Evolutionary conservation across 1,140 invertebrate genomes (phyloP).

Genomic region (Panagrolaimus sp.): DNA sequence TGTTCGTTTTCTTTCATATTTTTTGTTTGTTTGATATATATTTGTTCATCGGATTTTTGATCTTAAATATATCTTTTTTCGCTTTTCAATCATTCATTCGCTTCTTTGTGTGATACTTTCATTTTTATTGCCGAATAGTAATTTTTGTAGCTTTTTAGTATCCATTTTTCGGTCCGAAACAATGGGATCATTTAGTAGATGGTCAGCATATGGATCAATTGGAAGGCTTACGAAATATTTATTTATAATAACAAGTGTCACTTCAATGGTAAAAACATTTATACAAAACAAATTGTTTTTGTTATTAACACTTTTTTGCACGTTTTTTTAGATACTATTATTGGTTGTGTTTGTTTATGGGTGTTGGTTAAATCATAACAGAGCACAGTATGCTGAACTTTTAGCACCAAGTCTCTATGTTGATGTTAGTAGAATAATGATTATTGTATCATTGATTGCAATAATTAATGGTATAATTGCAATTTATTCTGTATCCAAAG

Average conservation of each 20-base stretch:
- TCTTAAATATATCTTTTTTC: too few relatives aligned
- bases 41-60: too few relatives aligned
- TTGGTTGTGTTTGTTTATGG: constrained; percentile 49
- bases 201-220: constrained; percentile 51
- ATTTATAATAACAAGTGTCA: constrained; percentile 44
- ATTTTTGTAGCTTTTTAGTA: too few relatives aligned
- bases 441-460: constrained; percentile 47
- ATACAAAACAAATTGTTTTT: neutral
- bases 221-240: constrained; percentile 36
- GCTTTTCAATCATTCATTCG: too few relatives aligned
- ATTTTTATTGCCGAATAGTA: too few relatives aligned
- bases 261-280: constrained; percentile 47
- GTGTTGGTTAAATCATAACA: constrained; percentile 46
- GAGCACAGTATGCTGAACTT: constrained; percentile 52
- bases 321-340: constrained; percentile 45
- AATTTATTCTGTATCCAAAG: constrained; percentile 45
- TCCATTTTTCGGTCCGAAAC: neutral
- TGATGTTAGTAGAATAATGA: constrained; percentile 54
- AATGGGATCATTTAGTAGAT: constrained; percentile 49
- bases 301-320: constrained; percentile 5
- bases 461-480: constrained; percentile 45
- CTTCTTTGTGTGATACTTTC: too few relatives aligned
- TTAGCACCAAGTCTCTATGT: constrained; percentile 53
- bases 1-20: too few relatives aligned
- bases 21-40: too few relatives aligned